phyloP scores from a whole-genome alignment of 92 coral and sea anemone species.

The Parazoanthus atlanticus region DNA sequence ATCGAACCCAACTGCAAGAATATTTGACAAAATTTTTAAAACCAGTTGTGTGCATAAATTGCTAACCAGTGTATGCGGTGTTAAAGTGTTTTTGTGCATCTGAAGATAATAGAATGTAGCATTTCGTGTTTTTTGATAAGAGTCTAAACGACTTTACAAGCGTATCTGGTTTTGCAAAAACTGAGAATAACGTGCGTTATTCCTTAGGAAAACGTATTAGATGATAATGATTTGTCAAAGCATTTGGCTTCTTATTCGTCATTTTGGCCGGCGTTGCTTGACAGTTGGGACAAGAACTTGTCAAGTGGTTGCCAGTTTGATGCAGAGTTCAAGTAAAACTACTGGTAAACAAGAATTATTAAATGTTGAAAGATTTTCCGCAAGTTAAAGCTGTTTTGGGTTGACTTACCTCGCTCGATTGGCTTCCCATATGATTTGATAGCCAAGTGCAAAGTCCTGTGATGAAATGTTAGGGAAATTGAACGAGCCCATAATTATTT shows the following conservation, averaged over 20 bases:
- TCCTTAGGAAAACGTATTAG: not conserved
- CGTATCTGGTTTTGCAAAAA: not conserved
- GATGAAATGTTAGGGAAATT: conserved; percentile 36
- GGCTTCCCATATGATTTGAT: conserved; percentile 16
- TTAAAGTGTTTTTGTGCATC: too few relatives aligned
- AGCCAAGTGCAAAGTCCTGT: conserved; percentile 34
- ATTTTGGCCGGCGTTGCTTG: not conserved
- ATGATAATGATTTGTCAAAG: not conserved
- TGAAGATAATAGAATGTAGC: not conserved
- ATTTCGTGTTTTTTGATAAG: too few relatives aligned
- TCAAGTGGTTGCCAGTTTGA: not conserved
- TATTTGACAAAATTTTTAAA: too few relatives aligned
- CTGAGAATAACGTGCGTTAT: not conserved
- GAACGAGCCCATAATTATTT: conserved; percentile 19
- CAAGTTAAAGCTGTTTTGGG: too few relatives aligned
- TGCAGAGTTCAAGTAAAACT: not conserved
- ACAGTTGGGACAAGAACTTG: not conserved
- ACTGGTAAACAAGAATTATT: not conserved
- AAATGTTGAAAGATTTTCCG: not conserved
- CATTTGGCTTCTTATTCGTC: not conserved
- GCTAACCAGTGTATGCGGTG: not conserved
- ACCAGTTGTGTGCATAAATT: not conserved
- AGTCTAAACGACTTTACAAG: too few relatives aligned
- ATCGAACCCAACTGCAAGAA: not conserved
- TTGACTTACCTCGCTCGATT: conserved; percentile 2